Evolutionary conservation across 2,888 invertebrate species (phyloP), one percentile per base, ranked within the genome.

Genomic region (Cryptus viduatorius): DNA sequence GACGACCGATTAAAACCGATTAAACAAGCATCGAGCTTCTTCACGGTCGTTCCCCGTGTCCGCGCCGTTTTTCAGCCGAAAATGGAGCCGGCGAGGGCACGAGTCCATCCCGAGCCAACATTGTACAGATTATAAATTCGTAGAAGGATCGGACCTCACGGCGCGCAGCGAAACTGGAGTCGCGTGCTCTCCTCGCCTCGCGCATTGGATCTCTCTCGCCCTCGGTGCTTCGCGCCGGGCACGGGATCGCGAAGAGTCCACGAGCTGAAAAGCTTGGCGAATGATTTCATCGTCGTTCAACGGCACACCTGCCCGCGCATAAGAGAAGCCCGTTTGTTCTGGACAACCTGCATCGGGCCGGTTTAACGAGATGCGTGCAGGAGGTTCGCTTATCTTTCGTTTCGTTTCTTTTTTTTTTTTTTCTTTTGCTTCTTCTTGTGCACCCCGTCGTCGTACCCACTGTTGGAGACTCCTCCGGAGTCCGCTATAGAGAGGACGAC

Each of bases 81-180:
- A 76, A 69, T 53, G 67, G 69, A 65, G 64, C 69, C 83, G 37
- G 24, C 64, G 19, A 48, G 76, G 72, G 44, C 77, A 69, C 68
- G 81, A 78, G 78, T 65, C 81, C 64, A 69, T 81, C 73, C 44
- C 29, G 37, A 7, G 59, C 69, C 84, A 48, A 81, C 84, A 84
- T 72, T 81, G 84, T 84, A 73, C 78, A 73, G 78, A 81, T 81
- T 81, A 81, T 84, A 84, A 84, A 84, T 80, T 84, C 84, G 84
- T 68, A 77, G 84, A 84, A 80, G 77, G 84, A 80, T 84, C 46
- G 84, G 84, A 84, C 84, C 84, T 72, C 84, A 80, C 80, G 84
- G 65, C 56, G 79, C 19, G 83, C 76, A 12, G 42, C 79, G 80
- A 84, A 81, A 81, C 68, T 78, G 73, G 65, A 65, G 84, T 84